phyloP scores from a whole-genome alignment of 1,140 invertebrate species.

The Polypedilum pembai region DNA sequence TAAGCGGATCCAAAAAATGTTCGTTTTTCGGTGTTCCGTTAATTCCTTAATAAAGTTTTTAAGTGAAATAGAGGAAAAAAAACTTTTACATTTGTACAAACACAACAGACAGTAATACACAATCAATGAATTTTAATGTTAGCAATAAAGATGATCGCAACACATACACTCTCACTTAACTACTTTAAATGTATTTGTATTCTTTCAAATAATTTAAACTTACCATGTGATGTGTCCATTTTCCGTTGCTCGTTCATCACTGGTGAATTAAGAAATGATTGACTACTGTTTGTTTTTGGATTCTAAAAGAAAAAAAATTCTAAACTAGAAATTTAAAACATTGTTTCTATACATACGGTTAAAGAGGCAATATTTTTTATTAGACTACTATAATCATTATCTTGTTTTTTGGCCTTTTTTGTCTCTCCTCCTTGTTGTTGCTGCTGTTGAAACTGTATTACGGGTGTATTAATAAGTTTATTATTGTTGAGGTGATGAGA shows the following conservation, averaged over 20 bases:
- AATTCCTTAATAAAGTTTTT: neutral
- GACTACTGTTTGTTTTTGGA: neutral
- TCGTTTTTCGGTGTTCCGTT: constrained; percentile 1
- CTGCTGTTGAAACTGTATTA: neutral
- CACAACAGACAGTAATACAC: neutral
- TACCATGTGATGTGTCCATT: constrained; percentile 2
- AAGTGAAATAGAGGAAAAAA: neutral
- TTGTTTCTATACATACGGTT: neutral
- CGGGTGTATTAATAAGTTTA: neutral
- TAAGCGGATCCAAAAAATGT: neutral
- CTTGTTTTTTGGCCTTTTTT: constrained; percentile 22
- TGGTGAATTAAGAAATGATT: neutral
- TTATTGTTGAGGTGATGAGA: neutral
- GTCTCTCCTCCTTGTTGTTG: neutral
- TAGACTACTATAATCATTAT: neutral
- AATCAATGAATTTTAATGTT: neutral
- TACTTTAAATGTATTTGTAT: neutral
- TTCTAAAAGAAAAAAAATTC: neutral
- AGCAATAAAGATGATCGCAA: neutral
- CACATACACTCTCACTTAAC: neutral
- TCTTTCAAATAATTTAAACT: neutral
- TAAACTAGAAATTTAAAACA: neutral
- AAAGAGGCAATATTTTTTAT: neutral
- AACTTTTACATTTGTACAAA: neutral
- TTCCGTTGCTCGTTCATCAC: neutral